A percentile compares a stretch with the other conserved stretches of the same genome.
These are phyloP conservation scores for Synanthedon myopaeformis DNA, from an alignment of 2,888 invertebrate species.

Conservation along the genomic window DNA sequence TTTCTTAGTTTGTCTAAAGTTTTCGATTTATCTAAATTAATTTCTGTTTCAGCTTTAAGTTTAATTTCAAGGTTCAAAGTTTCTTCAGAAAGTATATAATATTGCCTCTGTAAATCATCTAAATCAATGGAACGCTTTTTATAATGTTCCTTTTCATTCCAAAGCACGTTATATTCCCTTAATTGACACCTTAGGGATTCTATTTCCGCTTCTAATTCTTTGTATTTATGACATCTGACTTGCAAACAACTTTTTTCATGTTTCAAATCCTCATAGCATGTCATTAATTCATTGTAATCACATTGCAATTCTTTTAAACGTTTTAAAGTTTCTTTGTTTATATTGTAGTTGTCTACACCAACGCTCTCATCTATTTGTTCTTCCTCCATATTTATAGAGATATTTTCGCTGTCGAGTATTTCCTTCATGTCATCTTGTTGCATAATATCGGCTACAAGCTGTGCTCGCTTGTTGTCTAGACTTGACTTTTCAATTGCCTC, in stretches of 20 bases:
- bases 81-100: constrained; percentile 45
- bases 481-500: constrained; percentile 20
- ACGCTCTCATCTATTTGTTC: constrained; percentile 20
- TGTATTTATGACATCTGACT: constrained; percentile 34
- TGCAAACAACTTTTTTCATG: constrained; percentile 40
- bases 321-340: constrained; percentile 42
- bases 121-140: constrained; percentile 45
- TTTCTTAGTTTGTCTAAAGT: constrained; percentile 38
- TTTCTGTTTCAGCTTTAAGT: constrained; percentile 49
- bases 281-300: constrained; percentile 47
- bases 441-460: constrained; percentile 58
- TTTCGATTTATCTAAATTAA: constrained; percentile 40
- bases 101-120: constrained; percentile 49
- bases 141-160: constrained; percentile 58
- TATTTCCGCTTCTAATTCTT: constrained; percentile 42
- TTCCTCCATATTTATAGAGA: constrained; percentile 13
- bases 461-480: constrained; percentile 43
- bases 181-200: constrained; percentile 34
- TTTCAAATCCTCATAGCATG: constrained; percentile 46
- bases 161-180: constrained; percentile 43
- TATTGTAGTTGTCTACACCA: constrained; percentile 24
- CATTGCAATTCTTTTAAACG: constrained; percentile 48
- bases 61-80: constrained; percentile 45
- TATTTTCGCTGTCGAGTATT: constrained; percentile 37
- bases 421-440: constrained; percentile 56